A percentile compares a stretch with the other conserved stretches of the same genome.
Evolutionary conservation across 2,888 invertebrate genomes (phyloP).

Genomic region (Diploptera punctata): DNA sequence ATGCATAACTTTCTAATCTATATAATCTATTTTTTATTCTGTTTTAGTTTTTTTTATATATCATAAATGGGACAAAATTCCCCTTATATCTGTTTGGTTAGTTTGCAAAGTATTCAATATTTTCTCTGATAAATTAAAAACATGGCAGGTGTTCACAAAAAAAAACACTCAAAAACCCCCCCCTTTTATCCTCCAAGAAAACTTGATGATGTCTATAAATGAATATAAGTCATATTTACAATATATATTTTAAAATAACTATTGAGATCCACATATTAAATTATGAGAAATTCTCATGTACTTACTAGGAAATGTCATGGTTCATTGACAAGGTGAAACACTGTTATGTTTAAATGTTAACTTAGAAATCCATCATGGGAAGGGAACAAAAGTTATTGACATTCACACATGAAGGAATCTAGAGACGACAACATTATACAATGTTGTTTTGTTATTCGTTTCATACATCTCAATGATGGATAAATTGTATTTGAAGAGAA

Average conservation of each 20-base stretch:
- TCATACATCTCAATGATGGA: no score
- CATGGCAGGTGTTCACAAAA: constrained; percentile 5
- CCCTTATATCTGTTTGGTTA: constrained; percentile 14
- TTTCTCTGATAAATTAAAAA: constrained; percentile 17
- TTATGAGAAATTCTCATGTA: background rate
- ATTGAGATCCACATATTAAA: constrained; percentile 32
- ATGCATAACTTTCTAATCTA: constrained; percentile 8
- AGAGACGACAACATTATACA: no score
- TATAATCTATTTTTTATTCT: constrained; percentile 3
- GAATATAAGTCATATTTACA: constrained; percentile 13
- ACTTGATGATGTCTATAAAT: background rate
- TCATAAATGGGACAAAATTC: background rate
- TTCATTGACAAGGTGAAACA: no score
- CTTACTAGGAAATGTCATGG: no score
- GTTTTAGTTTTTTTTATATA: constrained; percentile 18
- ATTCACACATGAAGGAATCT: no score
- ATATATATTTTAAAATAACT: constrained; percentile 17
- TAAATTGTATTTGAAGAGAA: no score
- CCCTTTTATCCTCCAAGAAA: background rate
- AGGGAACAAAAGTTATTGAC: no score
- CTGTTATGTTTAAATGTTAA: no score
- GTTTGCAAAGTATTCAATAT: constrained; percentile 20
- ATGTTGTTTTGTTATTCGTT: no score
- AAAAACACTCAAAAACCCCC: background rate
- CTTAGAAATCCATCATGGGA: no score